Base-by-base conservation (phyloP, 1,140 invertebrate genomes). In the Psilanteris sp. region DNA sequence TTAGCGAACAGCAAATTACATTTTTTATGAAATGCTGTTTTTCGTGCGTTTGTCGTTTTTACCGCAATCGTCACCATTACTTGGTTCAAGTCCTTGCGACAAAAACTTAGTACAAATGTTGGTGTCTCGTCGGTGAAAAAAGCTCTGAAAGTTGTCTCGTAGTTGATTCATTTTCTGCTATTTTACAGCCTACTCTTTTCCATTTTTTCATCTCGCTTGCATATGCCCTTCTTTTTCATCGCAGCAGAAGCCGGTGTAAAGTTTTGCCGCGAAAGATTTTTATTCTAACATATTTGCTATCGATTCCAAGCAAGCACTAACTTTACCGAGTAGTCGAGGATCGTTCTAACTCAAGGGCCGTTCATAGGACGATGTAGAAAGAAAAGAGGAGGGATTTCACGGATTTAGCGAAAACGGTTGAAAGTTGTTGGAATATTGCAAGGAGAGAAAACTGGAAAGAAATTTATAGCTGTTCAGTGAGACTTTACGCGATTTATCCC, bases 321-420 rank as follows among this genome's bases (percentile, higher is more conserved):
- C 64, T 78, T 78, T 61, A 55, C 67, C 44, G 54, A 74, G 34
- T 31, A 62, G 59, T 71, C 57, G 59, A 78, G 64, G 59, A 74
- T 74, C 57, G 76, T 54, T 66, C 66, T 67, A 71, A 75, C 46
- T 73, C 67, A 73, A 76, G 64, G 32, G 54, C 66, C 46, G 36
- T 22, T 20, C 52, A 55, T 66, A 43, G 36, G 34, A 67, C 54
- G 55, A 52, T 31, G 72, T 62, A 22, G 32, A 34, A 61, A 61
- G 43, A 57, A 64, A 43, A 76, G 78, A 76, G 74, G 41, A 55
- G 76, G 81, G 77, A 62, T 74, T 81, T 76, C 72, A 83, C 77
- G 82, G 79, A 79, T 83, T 82, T 83, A 83, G 70, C 75, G 71
- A 79, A 81, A 83, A 82, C 79, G 75, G 79, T 83, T 81, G 72